Conservation (phyloP, 1,140 invertebrate species). For the Aethina tumida region DNA sequence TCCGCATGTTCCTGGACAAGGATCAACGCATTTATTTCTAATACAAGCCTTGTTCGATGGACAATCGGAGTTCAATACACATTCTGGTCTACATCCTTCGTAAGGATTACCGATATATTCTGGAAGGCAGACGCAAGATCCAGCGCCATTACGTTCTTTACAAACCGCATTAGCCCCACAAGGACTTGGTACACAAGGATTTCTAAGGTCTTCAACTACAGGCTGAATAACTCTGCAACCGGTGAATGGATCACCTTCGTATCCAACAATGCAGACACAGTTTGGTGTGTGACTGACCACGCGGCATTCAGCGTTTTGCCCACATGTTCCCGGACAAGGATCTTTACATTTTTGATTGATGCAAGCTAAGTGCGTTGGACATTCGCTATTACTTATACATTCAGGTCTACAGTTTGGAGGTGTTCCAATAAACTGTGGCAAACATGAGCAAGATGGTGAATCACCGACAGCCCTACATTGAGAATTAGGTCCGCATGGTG, state of each 20-base stretch:
- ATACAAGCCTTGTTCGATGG: slow-evolving; percentile 66
- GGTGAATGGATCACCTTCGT: slow-evolving; percentile 68
- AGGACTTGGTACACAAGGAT: slow-evolving; percentile 50
- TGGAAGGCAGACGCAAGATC: slow-evolving; percentile 54
- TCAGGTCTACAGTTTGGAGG: slow-evolving; percentile 57
- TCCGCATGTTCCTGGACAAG: slow-evolving; percentile 74
- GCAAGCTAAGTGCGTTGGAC: slow-evolving; percentile 49
- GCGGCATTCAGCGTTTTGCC: slow-evolving; percentile 64
- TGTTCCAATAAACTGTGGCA: slow-evolving; percentile 51
- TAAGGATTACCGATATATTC: slow-evolving; percentile 67
- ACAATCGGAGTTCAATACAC: slow-evolving; percentile 68
- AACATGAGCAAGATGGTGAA: slow-evolving; percentile 67
- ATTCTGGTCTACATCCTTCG: slow-evolving; percentile 64
- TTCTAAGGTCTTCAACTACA: slow-evolving; percentile 34
- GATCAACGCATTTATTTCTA: slow-evolving; percentile 71
- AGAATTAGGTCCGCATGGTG: slow-evolving; percentile 73
- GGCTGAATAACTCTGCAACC: slow-evolving; percentile 42
- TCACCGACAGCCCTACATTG: slow-evolving; percentile 71
- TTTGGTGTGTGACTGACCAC: slow-evolving; percentile 54
- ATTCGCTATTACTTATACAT: slow-evolving; percentile 54
- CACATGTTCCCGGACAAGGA: slow-evolving; percentile 72
- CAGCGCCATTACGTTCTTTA: slow-evolving; percentile 47
- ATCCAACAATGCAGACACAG: slow-evolving; percentile 71
- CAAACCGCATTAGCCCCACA: slow-evolving; percentile 60
- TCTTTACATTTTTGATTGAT: slow-evolving; percentile 58